Evolutionary conservation across 2,797 vertebrate genomes (phyloP), one percentile per base, ranked within the genome.

Genomic region (Ciconia nigra): DNA sequence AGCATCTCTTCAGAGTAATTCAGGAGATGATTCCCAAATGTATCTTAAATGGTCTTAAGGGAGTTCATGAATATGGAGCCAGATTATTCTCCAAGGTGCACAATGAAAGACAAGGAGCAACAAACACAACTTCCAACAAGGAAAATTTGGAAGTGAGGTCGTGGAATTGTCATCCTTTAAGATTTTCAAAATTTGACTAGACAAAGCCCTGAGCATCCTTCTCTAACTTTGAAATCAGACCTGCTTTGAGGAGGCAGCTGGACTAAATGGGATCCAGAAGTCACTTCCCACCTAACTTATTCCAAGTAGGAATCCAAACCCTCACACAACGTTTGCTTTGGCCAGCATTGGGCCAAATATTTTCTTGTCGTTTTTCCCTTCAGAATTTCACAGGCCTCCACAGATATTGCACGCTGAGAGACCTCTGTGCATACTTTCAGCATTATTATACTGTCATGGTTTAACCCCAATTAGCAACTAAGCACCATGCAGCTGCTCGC

Each of bases 311-410:
- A 62, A 76, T 57, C 13, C 5, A 8, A 82, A 65, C 3, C 13
- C 15, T 69, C 47, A 29, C 19, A 47, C 13, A 41, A 67, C 12
- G 29, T 63, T 52, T 61, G 22, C 10, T 71, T 83, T 73, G 21
- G 29, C 18, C 41, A 54, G 0, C 1, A 0, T 5, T 44, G 3
- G 14, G 7, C 10, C 26, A 83, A 37, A 37, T 62, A 49, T 47
- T 84, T 90, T 82, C 42, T 47, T 80, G 0, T 35, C 71, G 5
- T 44, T 33, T 6, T 41, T 72, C 13, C 29, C 33, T 61, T 76
- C 8, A 21, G 13, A 81, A 63, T 80, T 70, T 55, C 44, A 46
- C 6, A 62, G 5, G 8, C 11, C 26, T 39, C 5, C 28, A n/a
- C 6, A 66, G n/a, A 15, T 39, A 22, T 8, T n/a, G 14, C 13